A percentile compares a stretch with the other conserved stretches of the same genome.
Conservation (phyloP, 2,888 invertebrate species). For the Heliconius sara region DNA sequence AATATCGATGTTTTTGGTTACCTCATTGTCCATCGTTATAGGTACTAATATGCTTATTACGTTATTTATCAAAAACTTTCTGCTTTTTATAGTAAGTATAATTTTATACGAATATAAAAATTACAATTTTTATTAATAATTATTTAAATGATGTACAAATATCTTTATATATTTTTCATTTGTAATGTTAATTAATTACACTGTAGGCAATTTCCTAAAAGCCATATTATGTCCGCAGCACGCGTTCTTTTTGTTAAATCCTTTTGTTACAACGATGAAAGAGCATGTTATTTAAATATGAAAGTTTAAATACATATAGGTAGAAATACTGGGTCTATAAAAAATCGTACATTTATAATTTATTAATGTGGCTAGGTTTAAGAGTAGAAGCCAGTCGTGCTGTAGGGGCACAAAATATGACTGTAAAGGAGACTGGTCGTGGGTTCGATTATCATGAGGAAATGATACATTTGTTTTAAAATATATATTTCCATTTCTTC, state of each 20-base stretch:
- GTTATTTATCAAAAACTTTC: neutral
- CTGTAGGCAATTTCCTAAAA: conserved; percentile 13
- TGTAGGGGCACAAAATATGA: no score
- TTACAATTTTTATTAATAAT: no score
- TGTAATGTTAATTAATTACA: conserved; percentile 12
- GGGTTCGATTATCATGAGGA: no score
- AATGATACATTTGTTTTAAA: no score
- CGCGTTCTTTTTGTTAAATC: conserved; percentile 16
- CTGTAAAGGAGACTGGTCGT: no score
- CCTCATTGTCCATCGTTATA: neutral
- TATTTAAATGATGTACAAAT: neutral
- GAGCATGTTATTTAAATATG: neutral
- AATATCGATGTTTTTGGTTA: neutral
- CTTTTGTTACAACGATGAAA: conserved; percentile 23
- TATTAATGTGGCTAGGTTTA: no score
- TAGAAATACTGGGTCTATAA: neutral
- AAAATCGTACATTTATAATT: neutral
- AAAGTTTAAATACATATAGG: neutral
- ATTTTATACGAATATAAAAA: no score
- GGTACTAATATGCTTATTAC: neutral
- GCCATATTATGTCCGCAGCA: conserved; percentile 16
- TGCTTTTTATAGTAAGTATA: no score
- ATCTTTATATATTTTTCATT: neutral
- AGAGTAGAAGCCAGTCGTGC: no score
- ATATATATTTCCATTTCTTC: no score